phyloP scores from a whole-genome alignment of 1,140 invertebrate genomes.

The Zaprionus gabonicus region DNA sequence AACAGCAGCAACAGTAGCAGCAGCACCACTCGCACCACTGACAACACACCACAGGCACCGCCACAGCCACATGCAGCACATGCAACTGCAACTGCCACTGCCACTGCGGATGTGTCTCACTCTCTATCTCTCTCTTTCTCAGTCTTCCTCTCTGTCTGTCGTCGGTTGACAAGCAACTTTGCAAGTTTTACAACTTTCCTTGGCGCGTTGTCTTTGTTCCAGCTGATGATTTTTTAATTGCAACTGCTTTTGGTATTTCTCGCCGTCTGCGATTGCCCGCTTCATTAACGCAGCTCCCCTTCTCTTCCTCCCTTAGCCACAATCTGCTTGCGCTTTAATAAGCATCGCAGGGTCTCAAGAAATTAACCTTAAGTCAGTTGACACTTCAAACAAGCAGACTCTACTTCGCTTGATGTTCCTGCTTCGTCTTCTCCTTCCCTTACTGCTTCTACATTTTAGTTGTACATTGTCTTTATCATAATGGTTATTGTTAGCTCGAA shows the following conservation, averaged over 20 bases:
- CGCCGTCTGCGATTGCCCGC: constrained; percentile 48
- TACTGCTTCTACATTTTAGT: not conserved
- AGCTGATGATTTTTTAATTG: constrained; percentile 81
- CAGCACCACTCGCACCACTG: constrained; percentile 7
- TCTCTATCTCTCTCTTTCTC: constrained; percentile 13
- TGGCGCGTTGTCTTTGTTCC: constrained; percentile 38
- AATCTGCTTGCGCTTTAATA: constrained; percentile 43
- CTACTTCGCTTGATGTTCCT: not conserved
- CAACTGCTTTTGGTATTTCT: constrained; percentile 46
- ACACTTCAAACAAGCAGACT: constrained; percentile 3
- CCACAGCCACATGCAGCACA: not conserved
- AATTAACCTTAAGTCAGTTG: constrained; percentile 5
- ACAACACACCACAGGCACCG: constrained; percentile 12
- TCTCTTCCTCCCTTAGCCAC: constrained; percentile 16
- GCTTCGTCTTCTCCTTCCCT: not conserved
- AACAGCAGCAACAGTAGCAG: constrained; percentile 8
- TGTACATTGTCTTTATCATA: not conserved
- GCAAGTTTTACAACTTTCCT: constrained; percentile 62
- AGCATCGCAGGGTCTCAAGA: not conserved
- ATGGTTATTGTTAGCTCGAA: not conserved
- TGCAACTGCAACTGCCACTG: constrained; percentile 4
- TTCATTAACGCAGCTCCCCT: constrained; percentile 54
- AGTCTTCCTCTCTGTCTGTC: constrained; percentile 31
- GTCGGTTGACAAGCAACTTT: constrained; percentile 29
- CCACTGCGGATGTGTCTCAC: not conserved